Conservation (phyloP, 2,113 vertebrate species). For the Clarias batrachus region DNA sequence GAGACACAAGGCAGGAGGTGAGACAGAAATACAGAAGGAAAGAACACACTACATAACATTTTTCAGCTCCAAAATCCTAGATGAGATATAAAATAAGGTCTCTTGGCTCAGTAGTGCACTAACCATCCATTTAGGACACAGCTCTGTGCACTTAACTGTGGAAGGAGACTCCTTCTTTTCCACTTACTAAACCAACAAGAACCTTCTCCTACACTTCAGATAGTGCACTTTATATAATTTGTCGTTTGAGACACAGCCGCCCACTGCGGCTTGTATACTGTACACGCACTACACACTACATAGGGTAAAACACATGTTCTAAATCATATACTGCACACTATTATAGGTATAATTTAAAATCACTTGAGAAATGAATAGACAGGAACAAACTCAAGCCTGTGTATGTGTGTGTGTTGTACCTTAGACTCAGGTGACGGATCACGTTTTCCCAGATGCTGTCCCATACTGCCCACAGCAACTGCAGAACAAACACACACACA, state of each 20-base stretch:
- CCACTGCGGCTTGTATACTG: background rate
- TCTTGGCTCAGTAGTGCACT: background rate
- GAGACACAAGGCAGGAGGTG: background rate
- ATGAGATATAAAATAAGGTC: background rate
- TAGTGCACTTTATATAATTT: background rate
- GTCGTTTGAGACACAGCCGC: background rate
- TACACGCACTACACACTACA: background rate
- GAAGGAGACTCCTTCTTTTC: background rate
- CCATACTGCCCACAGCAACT: constrained; percentile 47
- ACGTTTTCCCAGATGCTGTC: constrained; percentile 46
- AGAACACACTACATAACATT: background rate
- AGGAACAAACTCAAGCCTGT: background rate
- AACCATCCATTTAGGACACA: background rate
- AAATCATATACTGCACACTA: background rate
- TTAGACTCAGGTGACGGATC: constrained; percentile 25
- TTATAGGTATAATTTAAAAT: background rate
- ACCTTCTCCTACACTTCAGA: background rate
- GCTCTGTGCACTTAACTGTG: background rate
- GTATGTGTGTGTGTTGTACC: constrained; percentile 20
- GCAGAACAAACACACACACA: constrained; percentile 3
- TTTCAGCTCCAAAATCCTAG: background rate
- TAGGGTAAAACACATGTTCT: background rate
- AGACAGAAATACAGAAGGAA: background rate
- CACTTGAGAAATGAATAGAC: background rate
- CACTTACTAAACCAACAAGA: background rate